Percentiles rank a stretch among this genome's conserved stretches.
Evolutionary conservation across 2,797 vertebrate species (phyloP).

Genomic region (Synanceia verrucosa): DNA sequence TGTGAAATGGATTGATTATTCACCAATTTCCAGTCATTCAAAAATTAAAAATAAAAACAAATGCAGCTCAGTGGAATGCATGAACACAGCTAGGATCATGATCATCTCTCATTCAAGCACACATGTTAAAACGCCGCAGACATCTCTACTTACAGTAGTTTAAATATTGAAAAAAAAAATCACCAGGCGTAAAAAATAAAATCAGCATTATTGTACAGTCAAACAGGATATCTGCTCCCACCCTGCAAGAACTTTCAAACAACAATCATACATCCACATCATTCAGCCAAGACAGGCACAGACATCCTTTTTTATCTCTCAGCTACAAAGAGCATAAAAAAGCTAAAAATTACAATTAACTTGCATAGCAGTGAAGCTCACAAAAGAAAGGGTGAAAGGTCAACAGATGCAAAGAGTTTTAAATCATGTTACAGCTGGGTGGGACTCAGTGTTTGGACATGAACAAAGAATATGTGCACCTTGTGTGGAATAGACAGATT

Average conservation of each 20-base stretch:
- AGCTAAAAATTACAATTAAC: slow-evolving; percentile 43
- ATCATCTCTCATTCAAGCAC: slow-evolving; percentile 48
- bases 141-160: slow-evolving; percentile 69
- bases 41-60: slow-evolving; percentile 38
- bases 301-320: slow-evolving; percentile 30
- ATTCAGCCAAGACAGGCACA: slow-evolving; percentile 42
- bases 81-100: slow-evolving; percentile 25
- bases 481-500: slow-evolving; percentile 13
- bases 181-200: slow-evolving; percentile 54
- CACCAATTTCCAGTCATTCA: slow-evolving; percentile 46
- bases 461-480: slow-evolving; percentile 50
- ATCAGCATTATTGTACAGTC: slow-evolving; percentile 54
- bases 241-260: slow-evolving; percentile 36
- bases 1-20: slow-evolving; percentile 27
- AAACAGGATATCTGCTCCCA: slow-evolving; percentile 35
- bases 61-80: slow-evolving; percentile 24
- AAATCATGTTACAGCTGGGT: slow-evolving; percentile 15
- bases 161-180: slow-evolving; percentile 59
- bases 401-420: slow-evolving; percentile 52
- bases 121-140: slow-evolving; percentile 37
- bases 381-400: slow-evolving; percentile 53
- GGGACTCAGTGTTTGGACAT: slow-evolving; percentile 43
- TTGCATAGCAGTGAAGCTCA: slow-evolving; percentile 80
- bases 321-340: slow-evolving; percentile 56
- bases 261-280: slow-evolving; percentile 20